phyloP scores from a whole-genome alignment of 2,113 vertebrate genomes.

The Hylia prasina region DNA sequence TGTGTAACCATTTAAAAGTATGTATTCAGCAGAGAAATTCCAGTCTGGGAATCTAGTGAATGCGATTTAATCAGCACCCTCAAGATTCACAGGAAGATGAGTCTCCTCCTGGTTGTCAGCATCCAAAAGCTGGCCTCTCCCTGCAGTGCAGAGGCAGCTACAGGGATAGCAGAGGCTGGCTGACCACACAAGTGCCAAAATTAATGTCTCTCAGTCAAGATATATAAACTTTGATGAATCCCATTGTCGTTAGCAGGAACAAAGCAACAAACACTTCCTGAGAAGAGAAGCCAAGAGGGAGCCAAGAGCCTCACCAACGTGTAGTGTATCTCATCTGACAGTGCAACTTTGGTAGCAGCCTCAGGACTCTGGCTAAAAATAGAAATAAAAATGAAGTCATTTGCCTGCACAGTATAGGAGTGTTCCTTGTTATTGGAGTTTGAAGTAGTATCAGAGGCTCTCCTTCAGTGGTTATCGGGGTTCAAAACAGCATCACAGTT shows the following conservation, averaged over 20 bases:
- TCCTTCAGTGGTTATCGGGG: not conserved
- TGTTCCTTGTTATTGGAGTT: not conserved
- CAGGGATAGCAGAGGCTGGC: not conserved
- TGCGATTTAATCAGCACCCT: not conserved
- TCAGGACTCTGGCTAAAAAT: not conserved
- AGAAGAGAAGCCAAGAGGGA: not conserved
- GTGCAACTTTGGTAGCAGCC: not conserved
- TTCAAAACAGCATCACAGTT: not conserved
- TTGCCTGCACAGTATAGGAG: not conserved
- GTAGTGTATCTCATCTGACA: not conserved
- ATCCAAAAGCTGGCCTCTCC: not conserved
- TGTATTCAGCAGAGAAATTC: constrained; percentile 15
- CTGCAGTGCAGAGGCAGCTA: not conserved
- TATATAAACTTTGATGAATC: not conserved
- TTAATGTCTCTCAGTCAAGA: not conserved
- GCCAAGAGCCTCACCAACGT: not conserved
- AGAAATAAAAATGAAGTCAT: not conserved
- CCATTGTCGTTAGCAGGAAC: not conserved
- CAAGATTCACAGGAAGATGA: not conserved
- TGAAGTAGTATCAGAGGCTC: not conserved
- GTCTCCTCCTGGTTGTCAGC: not conserved
- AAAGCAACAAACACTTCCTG: not conserved
- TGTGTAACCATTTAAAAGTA: constrained; percentile 6
- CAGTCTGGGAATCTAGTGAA: not conserved
- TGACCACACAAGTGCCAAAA: not conserved